Evolutionary conservation across 2,888 invertebrate genomes (phyloP).

Genomic region (Drosophila nr. medialis): DNA sequence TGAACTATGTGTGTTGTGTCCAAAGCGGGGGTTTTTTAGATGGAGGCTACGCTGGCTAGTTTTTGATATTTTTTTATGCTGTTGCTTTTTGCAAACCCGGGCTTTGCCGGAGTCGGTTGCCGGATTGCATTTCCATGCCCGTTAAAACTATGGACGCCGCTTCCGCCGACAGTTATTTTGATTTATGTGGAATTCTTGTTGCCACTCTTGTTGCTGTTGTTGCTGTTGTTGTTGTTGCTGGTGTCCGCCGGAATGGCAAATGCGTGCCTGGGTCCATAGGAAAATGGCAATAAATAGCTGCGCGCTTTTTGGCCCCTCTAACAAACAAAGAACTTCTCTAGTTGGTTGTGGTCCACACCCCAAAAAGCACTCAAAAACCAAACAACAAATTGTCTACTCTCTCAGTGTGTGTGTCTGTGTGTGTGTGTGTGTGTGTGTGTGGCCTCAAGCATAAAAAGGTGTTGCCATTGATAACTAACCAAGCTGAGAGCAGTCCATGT

Average conservation of each 20-base stretch:
- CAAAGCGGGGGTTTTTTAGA: not conserved
- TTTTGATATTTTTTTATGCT: slow-evolving; percentile 32
- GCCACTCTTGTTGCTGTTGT: not conserved
- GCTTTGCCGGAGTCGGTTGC: slow-evolving; percentile 3
- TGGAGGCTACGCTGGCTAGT: slow-evolving; percentile 56
- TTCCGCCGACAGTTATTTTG: slow-evolving; percentile 82
- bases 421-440: not conserved
- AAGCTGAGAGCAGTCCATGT: slow-evolving; percentile 3
- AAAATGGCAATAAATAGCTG: slow-evolving; percentile 75
- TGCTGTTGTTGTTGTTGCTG: slow-evolving; percentile 3
- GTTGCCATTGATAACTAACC: slow-evolving; percentile 61
- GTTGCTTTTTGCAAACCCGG: slow-evolving; percentile 6
- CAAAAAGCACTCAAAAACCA: slow-evolving; percentile 74
- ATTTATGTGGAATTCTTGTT: slow-evolving; percentile 72
- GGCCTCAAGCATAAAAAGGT: slow-evolving; percentile 59
- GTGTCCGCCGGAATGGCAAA: slow-evolving; percentile 33
- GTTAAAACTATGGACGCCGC: slow-evolving; percentile 77
- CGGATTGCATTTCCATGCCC: slow-evolving; percentile 29
- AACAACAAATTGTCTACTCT: slow-evolving; percentile 64
- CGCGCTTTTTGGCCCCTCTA: slow-evolving; percentile 32
- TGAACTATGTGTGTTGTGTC: slow-evolving; percentile 38
- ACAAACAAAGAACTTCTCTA: slow-evolving; percentile 64
- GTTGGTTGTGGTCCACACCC: slow-evolving; percentile 43
- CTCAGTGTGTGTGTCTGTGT: not conserved
- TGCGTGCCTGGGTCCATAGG: slow-evolving; percentile 59